A percentile compares a stretch with the other conserved stretches of the same genome.
Evolutionary conservation across 2,888 invertebrate genomes (phyloP).

Genomic region (Heliothis peltigera): DNA sequence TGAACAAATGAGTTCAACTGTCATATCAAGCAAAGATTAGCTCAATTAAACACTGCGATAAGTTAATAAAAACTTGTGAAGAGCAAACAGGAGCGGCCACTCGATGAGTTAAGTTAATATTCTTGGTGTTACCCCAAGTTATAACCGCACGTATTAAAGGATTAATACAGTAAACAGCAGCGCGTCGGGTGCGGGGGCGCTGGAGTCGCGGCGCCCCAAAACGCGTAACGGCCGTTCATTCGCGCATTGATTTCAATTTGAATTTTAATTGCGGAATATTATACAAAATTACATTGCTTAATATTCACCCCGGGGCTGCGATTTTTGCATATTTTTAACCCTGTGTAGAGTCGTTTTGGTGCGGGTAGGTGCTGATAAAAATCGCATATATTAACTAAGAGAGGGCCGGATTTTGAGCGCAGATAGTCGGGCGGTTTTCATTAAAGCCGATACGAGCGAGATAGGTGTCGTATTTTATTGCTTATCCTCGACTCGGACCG

Average conservation of each 20-base stretch:
- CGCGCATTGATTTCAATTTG: slow-evolving; percentile 90
- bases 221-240: slow-evolving; percentile 74
- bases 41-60: slow-evolving; percentile 48
- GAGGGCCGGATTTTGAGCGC: slow-evolving; percentile 71
- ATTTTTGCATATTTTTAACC: slow-evolving; percentile 89
- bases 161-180: slow-evolving; percentile 59
- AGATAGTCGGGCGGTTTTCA: slow-evolving; percentile 81
- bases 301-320: slow-evolving; percentile 87
- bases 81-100: slow-evolving; percentile 27
- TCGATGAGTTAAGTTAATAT: slow-evolving; percentile 50
- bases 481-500: slow-evolving; percentile 69
- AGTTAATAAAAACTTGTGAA: slow-evolving; percentile 44
- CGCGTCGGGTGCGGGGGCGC: slow-evolving; percentile 29
- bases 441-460: slow-evolving; percentile 81
- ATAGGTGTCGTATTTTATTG: slow-evolving; percentile 82
- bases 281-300: slow-evolving; percentile 89
- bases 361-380: slow-evolving; percentile 80
- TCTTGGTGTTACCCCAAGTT: slow-evolving; percentile 43
- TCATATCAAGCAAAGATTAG: slow-evolving; percentile 37
- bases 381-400: slow-evolving; percentile 85
- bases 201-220: slow-evolving; percentile 27
- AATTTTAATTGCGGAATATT: slow-evolving; percentile 90
- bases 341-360: slow-evolving; percentile 72
- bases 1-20: slow-evolving; percentile 32
- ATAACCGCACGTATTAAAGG: slow-evolving; percentile 52